These are phyloP conservation scores for Temnothorax rugatulus DNA, from an alignment of 2,888 invertebrate species.

Conservation along the genomic window DNA sequence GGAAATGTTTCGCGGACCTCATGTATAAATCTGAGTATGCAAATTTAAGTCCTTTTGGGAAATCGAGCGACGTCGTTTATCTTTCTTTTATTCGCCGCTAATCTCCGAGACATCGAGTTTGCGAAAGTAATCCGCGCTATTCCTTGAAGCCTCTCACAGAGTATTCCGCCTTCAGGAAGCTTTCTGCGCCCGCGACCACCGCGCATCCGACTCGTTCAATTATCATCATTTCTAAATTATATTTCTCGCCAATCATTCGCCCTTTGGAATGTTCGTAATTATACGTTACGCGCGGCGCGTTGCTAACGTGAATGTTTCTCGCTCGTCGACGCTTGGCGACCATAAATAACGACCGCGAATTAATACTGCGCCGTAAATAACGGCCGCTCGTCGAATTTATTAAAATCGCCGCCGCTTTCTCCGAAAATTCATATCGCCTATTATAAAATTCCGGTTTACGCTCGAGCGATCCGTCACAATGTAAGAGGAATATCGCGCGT, in stretches of 20 bases:
- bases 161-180: neutral
- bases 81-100: neutral
- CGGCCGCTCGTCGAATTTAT: conserved; percentile 23
- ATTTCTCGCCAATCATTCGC: conserved; percentile 43
- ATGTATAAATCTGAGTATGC: conserved; percentile 12
- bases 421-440: conserved; percentile 31
- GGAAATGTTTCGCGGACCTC: neutral
- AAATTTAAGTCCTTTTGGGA: neutral
- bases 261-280: conserved; percentile 23
- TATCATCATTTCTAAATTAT: conserved; percentile 47
- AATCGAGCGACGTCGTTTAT: neutral
- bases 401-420: conserved; percentile 21
- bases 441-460: conserved; percentile 44
- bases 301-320: conserved; percentile 2
- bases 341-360: conserved; percentile 41
- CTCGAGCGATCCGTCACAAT: conserved; percentile 12
- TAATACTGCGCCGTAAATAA: neutral
- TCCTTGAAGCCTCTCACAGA: neutral
- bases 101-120: neutral
- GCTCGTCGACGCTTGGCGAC: neutral
- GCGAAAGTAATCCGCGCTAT: neutral
- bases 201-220: conserved; percentile 10
- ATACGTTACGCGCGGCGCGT: neutral
- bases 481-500: neutral
- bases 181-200: neutral